Evolutionary conservation across 1,140 invertebrate genomes (phyloP).

Genomic region (Bombus waltoni): DNA sequence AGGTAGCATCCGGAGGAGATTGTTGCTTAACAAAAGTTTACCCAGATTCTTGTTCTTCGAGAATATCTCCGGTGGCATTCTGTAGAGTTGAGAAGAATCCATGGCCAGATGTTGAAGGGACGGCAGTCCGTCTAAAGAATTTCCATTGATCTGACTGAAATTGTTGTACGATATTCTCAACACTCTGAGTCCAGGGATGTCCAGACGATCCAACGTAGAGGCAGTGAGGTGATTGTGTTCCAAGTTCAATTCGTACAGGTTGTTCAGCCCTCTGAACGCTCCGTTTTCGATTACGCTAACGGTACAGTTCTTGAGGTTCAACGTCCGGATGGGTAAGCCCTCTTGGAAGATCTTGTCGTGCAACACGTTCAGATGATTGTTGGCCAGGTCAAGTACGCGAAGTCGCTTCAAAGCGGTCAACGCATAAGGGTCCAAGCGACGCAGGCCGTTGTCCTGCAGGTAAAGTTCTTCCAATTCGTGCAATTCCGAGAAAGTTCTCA

Average conservation of each 20-base stretch:
- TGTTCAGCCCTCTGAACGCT: slow-evolving; percentile 86
- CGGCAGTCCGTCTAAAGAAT: slow-evolving; percentile 88
- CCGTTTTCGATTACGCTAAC: slow-evolving; percentile 85
- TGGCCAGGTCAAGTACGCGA: slow-evolving; percentile 85
- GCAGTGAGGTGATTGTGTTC: slow-evolving; percentile 89
- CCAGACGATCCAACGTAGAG: slow-evolving; percentile 87
- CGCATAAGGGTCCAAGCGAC: slow-evolving; percentile 84
- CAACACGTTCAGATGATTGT: slow-evolving; percentile 84
- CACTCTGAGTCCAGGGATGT: slow-evolving; percentile 88
- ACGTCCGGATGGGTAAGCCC: slow-evolving; percentile 83
- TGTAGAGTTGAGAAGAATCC: slow-evolving; percentile 87
- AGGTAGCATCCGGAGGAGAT: slow-evolving; percentile 86
- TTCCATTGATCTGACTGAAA: slow-evolving; percentile 87
- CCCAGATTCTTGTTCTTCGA: slow-evolving; percentile 89
- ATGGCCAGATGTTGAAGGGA: slow-evolving; percentile 89
- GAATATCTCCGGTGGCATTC: slow-evolving; percentile 88
- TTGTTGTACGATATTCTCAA: slow-evolving; percentile 90
- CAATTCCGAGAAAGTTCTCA: slow-evolving; percentile 87
- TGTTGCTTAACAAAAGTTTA: slow-evolving; percentile 88
- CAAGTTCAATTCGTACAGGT: slow-evolving; percentile 88
- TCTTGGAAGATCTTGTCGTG: slow-evolving; percentile 86
- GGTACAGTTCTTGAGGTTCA: slow-evolving; percentile 86
- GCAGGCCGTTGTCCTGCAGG: slow-evolving; percentile 84
- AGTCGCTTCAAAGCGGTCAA: slow-evolving; percentile 85
- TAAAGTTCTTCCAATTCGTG: slow-evolving; percentile 87